Base-by-base conservation (phyloP, 2,113 vertebrate genomes). In the Trogon surrucura region DNA sequence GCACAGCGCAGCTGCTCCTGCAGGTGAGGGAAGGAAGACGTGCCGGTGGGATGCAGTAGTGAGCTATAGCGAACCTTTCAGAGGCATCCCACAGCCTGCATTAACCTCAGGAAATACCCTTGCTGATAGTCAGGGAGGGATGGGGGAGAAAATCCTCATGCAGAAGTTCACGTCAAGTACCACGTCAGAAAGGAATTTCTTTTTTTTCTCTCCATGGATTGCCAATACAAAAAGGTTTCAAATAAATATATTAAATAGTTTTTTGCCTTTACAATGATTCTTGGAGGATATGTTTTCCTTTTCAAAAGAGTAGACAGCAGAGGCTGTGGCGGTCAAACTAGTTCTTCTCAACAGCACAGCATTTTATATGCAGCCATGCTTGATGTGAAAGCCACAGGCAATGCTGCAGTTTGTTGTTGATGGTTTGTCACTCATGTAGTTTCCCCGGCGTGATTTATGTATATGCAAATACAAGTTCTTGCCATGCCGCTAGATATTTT, bases 381-480 rank as follows among this genome's bases (percentile, higher is more conserved):
- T 79, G 53, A 92, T 94, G 57, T 32, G 78, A 92, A 75, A 93
- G 96, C 95, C 84, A 82, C 66, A 18, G 91, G 88, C 93, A 73
- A 38, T 25, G 85, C 90, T 90, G 77, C 86, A 72, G 88, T 77
- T 87, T 85, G 66, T 73, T 90, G 91, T 50, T 86, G 90, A 84
- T 91, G 80, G 77, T 95, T 93, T 95, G 87, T 89, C 94, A 89
- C 81, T 96, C 91, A 77, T 50, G 15, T 47, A 47, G 50, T 91
- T 95, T 93, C 62, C 77, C 91, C 89, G 86, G 91, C 86, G 92
- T 91, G 60, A 62, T 73, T 91, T 85, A 44, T 89, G 84, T 74
- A 22, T 86, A 94, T 91, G 95, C 86, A 96, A 87, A 95, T 94
- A 72, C 32, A 69, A 57, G 32, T 78, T 32, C 85, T 89, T 89